Evolutionary conservation across 2,888 invertebrate species (phyloP).

Genomic region (Rhagium mordax): DNA sequence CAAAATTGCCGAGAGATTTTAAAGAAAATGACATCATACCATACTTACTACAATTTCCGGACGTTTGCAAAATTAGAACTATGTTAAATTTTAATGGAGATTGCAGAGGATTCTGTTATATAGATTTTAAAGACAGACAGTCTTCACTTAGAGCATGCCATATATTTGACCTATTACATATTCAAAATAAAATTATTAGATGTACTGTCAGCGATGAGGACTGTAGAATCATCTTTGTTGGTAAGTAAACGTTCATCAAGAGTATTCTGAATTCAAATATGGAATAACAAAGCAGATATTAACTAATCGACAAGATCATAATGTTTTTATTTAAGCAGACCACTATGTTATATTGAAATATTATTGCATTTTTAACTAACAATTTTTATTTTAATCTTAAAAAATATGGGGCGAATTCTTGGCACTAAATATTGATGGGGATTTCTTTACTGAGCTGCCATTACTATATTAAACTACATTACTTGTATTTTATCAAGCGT

Average conservation of each 20-base stretch:
- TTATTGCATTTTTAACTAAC: too few relatives aligned
- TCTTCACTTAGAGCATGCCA: conserved; percentile 19
- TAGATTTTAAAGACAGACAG: conserved; percentile 12
- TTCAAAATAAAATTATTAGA: conserved; percentile 1
- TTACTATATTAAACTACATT: too few relatives aligned
- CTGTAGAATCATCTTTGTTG: conserved; percentile 23
- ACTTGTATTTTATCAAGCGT: too few relatives aligned
- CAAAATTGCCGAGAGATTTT: conserved; percentile 24
- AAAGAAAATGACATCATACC: conserved; percentile 19
- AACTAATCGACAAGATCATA: too few relatives aligned
- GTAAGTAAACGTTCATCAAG: conserved; percentile 11
- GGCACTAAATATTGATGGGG: too few relatives aligned
- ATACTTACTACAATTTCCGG: conserved; percentile 6
- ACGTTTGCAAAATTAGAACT: conserved; percentile 29
- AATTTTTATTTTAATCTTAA: too few relatives aligned
- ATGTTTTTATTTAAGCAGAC: too few relatives aligned
- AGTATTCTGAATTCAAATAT: too few relatives aligned
- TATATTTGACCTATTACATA: conserved; percentile 3
- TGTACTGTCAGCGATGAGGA: conserved; percentile 24
- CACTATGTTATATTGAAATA: too few relatives aligned
- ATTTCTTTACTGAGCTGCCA: too few relatives aligned
- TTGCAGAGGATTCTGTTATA: conserved; percentile 30
- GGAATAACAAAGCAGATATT: too few relatives aligned
- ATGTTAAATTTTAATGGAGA: conserved; percentile 27
- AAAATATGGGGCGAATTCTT: too few relatives aligned